A percentile compares a stretch with the other conserved stretches of the same genome.
Conservation (phyloP, 2,113 vertebrate genomes). For the Ranitomeya imitator region DNA sequence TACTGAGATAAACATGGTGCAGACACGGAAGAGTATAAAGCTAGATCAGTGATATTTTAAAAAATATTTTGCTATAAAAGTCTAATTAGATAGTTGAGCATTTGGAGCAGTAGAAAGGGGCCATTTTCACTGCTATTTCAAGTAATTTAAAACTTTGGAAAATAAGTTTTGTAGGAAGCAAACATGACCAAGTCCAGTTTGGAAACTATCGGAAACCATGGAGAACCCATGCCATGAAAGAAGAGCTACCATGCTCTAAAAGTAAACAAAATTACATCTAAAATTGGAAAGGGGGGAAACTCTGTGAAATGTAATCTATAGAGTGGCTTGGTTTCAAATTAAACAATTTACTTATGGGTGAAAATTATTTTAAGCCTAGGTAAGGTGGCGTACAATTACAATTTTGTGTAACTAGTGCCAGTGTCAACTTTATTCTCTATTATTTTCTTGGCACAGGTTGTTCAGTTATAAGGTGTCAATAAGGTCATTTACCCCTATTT, state of each 20-base stretch:
- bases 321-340: neutral
- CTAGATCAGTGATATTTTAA: neutral
- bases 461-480: too few species aligned
- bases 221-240: neutral
- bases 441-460: too few species aligned
- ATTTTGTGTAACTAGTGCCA: neutral
- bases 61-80: constrained; percentile 15
- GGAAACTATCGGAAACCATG: neutral
- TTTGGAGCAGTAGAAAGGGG: neutral
- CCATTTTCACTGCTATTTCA: neutral
- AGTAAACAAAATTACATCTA: neutral
- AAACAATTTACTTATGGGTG: neutral
- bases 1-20: constrained; percentile 23
- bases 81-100: neutral
- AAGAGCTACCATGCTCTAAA: neutral
- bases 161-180: neutral
- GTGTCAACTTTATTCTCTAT: neutral
- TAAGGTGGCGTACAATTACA: neutral
- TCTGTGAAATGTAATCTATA: neutral
- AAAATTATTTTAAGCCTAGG: neutral
- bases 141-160: neutral
- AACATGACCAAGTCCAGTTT: neutral
- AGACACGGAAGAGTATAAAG: neutral
- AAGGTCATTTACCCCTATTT: too few species aligned
- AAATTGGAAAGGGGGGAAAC: neutral